These are phyloP conservation scores for Syndactyla subalaris DNA, from an alignment of 2,797 vertebrate genomes.

Conservation along the genomic window DNA sequence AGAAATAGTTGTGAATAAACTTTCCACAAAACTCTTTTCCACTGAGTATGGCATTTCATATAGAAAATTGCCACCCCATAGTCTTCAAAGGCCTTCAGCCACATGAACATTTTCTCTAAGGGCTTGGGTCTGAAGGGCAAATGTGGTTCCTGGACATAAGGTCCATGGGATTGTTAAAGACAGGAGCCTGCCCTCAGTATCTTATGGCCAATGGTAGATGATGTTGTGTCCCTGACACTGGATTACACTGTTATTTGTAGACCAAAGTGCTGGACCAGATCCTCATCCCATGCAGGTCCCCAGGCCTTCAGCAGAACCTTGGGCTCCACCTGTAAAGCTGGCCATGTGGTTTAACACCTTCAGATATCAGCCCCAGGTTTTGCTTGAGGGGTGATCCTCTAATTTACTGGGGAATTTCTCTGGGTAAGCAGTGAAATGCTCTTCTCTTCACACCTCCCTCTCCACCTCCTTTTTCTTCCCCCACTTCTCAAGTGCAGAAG, in stretches of 20 bases:
- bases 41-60: neutral
- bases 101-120: neutral
- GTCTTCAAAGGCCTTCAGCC: neutral
- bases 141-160: neutral
- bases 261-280: neutral
- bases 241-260: neutral
- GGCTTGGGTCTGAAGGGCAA: neutral
- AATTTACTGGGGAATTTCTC: neutral
- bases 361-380: neutral
- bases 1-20: neutral
- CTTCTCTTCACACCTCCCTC: neutral
- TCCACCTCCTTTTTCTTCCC: neutral
- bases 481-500: neutral
- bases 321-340: neutral
- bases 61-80: accelerated
- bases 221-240: neutral
- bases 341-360: accelerated
- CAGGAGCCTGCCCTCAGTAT: neutral
- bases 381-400: neutral
- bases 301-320: neutral
- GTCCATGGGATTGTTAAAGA: neutral
- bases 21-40: neutral
- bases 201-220: neutral
- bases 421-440: neutral
- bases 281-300: neutral